Base-by-base conservation (phyloP, 2,888 invertebrate species). In the Nephrotoma appendiculata region DNA sequence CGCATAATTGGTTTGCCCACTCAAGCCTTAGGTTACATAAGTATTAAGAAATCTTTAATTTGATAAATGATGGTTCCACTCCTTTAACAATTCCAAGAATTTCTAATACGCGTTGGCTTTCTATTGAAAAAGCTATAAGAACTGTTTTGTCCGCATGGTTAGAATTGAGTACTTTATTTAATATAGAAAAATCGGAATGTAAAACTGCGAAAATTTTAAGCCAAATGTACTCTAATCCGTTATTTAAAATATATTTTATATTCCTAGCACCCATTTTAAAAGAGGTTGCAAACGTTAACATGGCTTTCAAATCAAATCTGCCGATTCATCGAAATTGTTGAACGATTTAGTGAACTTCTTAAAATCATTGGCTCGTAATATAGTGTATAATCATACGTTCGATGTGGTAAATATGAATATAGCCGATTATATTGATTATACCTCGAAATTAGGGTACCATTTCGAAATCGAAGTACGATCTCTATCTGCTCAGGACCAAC, bases 51-150 rank as follows among this genome's bases (percentile, higher is more conserved):
- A 15, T 89, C 11, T 89, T 88, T 86, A 42, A 88, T 9, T 41
- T 87, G 7, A 88, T 89, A 15, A 89, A 89, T 87, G 88, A 89
- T 83, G 88, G 88, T 57, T n/a, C 87, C 1, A 87, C 88, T n/a
- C 89, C 89, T 0, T 83, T 88, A 84, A 89, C 89, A 88, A 89
- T 89, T 71, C 42, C 87, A 5, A 71, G 87, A 86, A 86, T 87
- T 5, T 88, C 88, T 86, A 11, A 52, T 41, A 89, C 89, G 6
- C 41, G 89, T 45, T 89, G 89, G 89, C 87, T 89, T 3, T 89
- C 89, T 5, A 89, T 89, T 83, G 88, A 57, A 41, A 31, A 12
- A 19, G 42, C 42, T 43, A 71, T 87, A n/a, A 57, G 4, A 11
- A 42, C 52, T 6, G 71, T 87, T 42, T 48, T 15, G 1, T 15